Evolutionary conservation across 2,113 vertebrate species (phyloP).

Genomic region (Melanerpes aurifrons): DNA sequence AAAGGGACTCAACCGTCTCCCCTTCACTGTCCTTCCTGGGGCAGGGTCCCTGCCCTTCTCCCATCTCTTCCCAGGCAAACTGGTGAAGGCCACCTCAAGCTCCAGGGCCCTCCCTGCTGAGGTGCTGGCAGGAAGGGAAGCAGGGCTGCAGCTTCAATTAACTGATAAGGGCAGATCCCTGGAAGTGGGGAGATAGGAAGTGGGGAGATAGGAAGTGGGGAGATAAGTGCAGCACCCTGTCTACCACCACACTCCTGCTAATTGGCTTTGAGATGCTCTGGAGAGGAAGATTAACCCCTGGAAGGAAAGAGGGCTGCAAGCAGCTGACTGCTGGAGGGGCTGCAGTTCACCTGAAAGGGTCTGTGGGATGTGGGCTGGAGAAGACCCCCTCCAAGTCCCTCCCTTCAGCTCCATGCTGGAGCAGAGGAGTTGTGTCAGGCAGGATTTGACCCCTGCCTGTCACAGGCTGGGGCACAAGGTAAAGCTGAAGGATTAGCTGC

Average conservation of each 20-base stretch:
- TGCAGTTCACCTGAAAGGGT: fast-evolving
- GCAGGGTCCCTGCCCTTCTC: background rate
- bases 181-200: conserved; percentile 67
- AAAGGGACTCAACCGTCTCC: background rate
- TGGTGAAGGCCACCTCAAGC: conserved; percentile 34
- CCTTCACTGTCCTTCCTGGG: background rate
- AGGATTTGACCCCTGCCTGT: background rate
- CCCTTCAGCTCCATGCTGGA: fast-evolving
- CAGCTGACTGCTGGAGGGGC: background rate
- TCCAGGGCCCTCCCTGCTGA: conserved; percentile 68
- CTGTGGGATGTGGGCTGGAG: background rate
- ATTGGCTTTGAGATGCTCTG: conserved; percentile 47
- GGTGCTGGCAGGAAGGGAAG: conserved; percentile 58
- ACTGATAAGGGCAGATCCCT: conserved; percentile 76
- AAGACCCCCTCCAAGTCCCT: fast-evolving
- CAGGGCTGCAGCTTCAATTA: conserved; percentile 69
- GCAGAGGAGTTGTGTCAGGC: background rate
- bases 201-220: conserved; percentile 67
- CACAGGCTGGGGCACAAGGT: background rate
- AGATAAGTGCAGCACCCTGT: conserved; percentile 45
- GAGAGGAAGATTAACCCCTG: conserved; percentile 48
- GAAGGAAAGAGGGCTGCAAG: background rate
- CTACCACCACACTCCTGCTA: conserved; percentile 61
- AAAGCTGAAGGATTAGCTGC: background rate
- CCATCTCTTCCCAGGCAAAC: background rate